Evolutionary conservation across 2,113 vertebrate genomes (phyloP).

Genomic region (Dolichallabes microphthalmus): DNA sequence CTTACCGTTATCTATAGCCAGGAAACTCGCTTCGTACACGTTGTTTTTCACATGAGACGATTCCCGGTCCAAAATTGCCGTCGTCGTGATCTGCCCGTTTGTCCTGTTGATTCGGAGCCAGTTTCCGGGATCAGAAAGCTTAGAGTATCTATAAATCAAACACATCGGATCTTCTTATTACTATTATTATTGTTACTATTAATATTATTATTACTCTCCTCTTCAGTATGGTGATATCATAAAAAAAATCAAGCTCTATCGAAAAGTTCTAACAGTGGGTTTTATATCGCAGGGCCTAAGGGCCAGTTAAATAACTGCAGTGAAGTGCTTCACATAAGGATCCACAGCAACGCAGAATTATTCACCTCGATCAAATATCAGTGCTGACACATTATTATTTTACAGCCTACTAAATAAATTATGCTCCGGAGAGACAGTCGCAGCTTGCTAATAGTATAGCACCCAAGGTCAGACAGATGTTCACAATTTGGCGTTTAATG

Average conservation of each 20-base stretch:
- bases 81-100: conserved; percentile 93
- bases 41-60: conserved; percentile 91
- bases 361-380: conserved; percentile 49
- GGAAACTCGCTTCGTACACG: conserved; percentile 93
- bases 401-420: conserved; percentile 45
- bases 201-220: background rate
- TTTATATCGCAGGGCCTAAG: background rate
- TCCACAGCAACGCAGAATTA: conserved; percentile 32
- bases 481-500: conserved; percentile 3
- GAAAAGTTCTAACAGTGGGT: background rate
- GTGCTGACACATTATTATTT: conserved; percentile 47
- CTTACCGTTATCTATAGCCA: conserved; percentile 95
- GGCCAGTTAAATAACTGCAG: background rate
- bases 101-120: conserved; percentile 94
- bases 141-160: conserved; percentile 82
- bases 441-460: conserved; percentile 31
- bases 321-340: conserved; percentile 14
- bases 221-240: background rate
- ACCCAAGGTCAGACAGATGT: conserved; percentile 37
- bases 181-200: background rate
- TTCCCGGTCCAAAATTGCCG: conserved; percentile 90
- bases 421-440: conserved; percentile 32
- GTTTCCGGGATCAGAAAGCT: conserved; percentile 93
- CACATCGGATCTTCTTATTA: background rate
- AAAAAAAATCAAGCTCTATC: background rate